Base-by-base conservation (phyloP, 2,113 vertebrate species). In the Xenopus laevis region DNA sequence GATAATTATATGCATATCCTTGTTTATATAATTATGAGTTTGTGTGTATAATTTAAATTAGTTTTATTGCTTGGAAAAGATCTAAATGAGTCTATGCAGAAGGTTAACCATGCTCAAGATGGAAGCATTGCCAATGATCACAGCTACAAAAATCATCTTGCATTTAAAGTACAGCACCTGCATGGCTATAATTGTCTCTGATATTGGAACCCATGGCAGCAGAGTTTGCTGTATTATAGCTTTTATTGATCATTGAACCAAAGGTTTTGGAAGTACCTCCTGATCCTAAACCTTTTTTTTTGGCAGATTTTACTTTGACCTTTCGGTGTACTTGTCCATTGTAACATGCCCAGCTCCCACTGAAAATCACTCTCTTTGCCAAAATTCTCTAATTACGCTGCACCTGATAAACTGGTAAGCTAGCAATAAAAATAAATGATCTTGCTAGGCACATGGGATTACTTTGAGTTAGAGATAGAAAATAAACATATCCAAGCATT, bases 91-190 rank as follows among this genome's bases (percentile, higher is more conserved):
- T 27, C 69, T 13, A 78, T 63, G 68, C 81, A 78, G 81, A 84
- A 82, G 79, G 47, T 0, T 0, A 69, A 77, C 66, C 69, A 77
- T 70, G 44, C 74, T 64, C 57, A 64, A 77, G 59, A 70, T 62
- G 66, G 30, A 57, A 77, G 66, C 16, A 46, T 60, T 77, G 59
- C 74, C 74, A 77, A 40, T 18, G 18, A 64, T 68, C 40, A 60
- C 67, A 55, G 67, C 46, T 13, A 55, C 63, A 63, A 64, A 69
- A 77, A 33, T 76, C 65, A 55, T 76, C 68, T n/a, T 77, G 70
- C 74, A 83, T 82, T 79, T 81, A 80, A 83, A 81, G 65, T 73
- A 78, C 46, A 68, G 77, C 78, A 82, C 78, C 79, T 81, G 60
- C 61, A 79, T 20, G 68, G 50, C 62, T 57, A 53, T 63, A 58